A percentile compares a stretch with the other conserved stretches of the same genome.
These are phyloP conservation scores for Spilosoma lubricipeda DNA, from an alignment of 2,888 invertebrate species.

Conservation along the genomic window DNA sequence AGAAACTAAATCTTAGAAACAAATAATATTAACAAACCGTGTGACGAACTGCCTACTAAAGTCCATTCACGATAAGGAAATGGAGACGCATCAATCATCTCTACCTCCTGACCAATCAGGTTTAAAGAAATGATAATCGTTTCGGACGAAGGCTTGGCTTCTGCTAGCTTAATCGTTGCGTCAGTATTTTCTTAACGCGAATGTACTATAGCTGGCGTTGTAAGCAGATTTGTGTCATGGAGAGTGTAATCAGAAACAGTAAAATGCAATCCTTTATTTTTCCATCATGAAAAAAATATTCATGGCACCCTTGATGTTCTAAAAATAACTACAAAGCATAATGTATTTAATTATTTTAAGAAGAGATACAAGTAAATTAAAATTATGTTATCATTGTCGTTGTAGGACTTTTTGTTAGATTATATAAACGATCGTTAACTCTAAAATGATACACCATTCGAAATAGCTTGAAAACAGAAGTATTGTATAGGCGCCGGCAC, in stretches of 20 bases:
- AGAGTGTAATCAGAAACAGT: background rate
- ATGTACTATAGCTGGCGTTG: background rate
- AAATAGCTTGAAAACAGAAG: background rate
- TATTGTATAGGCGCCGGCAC: background rate
- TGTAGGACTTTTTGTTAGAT: constrained; percentile 16
- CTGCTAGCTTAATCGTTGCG: background rate
- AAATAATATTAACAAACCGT: background rate
- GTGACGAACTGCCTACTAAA: background rate
- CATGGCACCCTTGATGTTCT: constrained; percentile 9
- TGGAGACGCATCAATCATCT: background rate
- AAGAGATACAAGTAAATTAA: constrained; percentile 49
- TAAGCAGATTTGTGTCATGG: background rate
- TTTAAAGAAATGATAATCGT: background rate
- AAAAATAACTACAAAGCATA: constrained; percentile 75
- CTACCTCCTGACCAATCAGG: background rate
- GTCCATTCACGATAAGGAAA: too few species aligned
- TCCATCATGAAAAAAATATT: background rate
- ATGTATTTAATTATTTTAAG: constrained; percentile 66
- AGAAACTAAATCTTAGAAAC: background rate
- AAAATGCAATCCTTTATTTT: background rate
- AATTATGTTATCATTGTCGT: constrained; percentile 37
- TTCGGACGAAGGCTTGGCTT: background rate
- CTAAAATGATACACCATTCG: constrained; percentile 16
- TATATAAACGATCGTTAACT: constrained; percentile 10
- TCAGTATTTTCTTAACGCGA: background rate